Base-by-base conservation (phyloP, 2,113 vertebrate species). In the Nicator chloris region DNA sequence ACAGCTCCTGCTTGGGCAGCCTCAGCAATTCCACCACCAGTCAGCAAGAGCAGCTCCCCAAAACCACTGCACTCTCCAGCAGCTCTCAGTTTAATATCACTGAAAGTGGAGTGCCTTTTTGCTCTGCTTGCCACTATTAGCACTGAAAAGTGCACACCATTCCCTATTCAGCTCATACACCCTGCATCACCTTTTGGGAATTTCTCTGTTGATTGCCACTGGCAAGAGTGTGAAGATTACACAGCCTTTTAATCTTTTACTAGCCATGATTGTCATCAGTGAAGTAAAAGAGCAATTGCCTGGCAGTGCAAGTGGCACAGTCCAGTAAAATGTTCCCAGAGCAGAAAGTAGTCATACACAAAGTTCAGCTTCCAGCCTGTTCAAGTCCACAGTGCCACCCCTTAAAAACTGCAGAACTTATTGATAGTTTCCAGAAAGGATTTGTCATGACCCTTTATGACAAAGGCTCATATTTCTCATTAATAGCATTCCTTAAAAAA, bases 241-340 rank as follows among this genome's bases (percentile, higher is more conserved):
- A 72, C 53, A 96, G 54, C n/a, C 37, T 83, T 96, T 95, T 93
- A 91, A 93, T 95, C 92, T 95, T 91, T 79, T 54, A 63, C 86
- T 80, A 93, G 59, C 53, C 73, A 18, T 66, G 94, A 96, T 95
- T 97, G 57, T 75, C 59, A 82, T 93, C 83, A 82, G 63, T 75
- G 45, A 60, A 84, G 40, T 56, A 91, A 94, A 93, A 82, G 61
- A 94, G 65, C 59, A 86, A 95, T 92, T 81, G 60, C 64, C 42
- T 86, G 40, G 37, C 60, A 35, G 73, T 47, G 59, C 37, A 69
- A 87, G 69, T 45, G 10, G 2, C 51, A 89, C 49, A 91, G 63
- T 61, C 49, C 45, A 93, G 76, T 70, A 82, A 94, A 90, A 90
- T 31, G 9, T 56, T 95, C 49, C 73, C 49, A 49, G 49, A 63